Percentiles rank a stretch among this genome's conserved stretches.
These are phyloP conservation scores for Nemopilema nomurai DNA, from an alignment of 30 jellyfish, hydroid and myxozoan genomes.

Conservation along the genomic window DNA sequence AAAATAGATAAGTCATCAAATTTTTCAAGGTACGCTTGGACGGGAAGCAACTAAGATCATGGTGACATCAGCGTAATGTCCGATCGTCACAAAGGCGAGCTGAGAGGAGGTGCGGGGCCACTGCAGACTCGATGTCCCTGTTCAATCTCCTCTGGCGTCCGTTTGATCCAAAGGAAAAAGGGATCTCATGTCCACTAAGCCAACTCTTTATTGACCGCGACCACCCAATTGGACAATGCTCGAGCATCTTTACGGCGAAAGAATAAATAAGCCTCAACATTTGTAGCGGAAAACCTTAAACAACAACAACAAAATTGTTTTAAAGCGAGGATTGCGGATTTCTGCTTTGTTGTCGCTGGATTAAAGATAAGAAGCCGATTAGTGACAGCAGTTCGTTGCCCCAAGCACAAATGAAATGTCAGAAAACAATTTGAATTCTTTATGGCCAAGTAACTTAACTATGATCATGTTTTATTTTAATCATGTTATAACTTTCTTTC, in stretches of 20 bases:
- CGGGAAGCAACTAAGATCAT: too few species aligned
- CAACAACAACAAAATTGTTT: slow-evolving; percentile 8
- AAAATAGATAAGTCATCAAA: too few species aligned
- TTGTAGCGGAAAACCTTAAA: neutral
- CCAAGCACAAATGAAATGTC: neutral
- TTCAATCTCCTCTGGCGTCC: neutral
- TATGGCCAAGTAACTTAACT: neutral
- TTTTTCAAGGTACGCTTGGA: too few species aligned
- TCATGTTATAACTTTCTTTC: neutral
- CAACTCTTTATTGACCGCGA: neutral
- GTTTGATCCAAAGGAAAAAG: neutral
- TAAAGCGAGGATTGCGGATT: slow-evolving; percentile 5
- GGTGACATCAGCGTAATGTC: too few species aligned
- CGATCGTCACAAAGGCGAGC: too few species aligned
- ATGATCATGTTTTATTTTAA: neutral
- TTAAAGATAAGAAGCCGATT: neutral
- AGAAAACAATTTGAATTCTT: neutral
- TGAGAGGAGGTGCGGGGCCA: too few species aligned
- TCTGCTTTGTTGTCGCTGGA: slow-evolving; percentile 14
- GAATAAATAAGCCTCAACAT: neutral
- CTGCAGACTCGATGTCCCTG: neutral
- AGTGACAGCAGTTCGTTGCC: neutral
- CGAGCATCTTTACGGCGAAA: neutral
- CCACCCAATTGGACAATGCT: neutral
- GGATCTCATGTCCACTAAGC: neutral